Conservation (phyloP, 2,888 invertebrate species). For the Chironomus tentans region DNA sequence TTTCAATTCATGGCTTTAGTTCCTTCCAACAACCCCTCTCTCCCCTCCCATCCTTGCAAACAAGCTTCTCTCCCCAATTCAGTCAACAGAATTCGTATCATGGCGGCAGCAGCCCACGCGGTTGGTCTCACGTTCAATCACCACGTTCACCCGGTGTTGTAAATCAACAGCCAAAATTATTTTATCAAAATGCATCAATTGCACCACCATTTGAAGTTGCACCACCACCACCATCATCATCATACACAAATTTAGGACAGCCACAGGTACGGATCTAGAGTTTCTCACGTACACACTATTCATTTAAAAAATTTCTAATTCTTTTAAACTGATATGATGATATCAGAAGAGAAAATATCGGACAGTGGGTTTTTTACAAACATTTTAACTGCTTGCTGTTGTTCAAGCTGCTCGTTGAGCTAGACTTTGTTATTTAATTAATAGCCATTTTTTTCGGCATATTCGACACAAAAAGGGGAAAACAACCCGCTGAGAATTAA, state of each 20-base stretch:
- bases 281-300: not conserved
- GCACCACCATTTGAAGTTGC: slow-evolving; percentile 9
- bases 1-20: slow-evolving; percentile 17
- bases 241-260: not conserved
- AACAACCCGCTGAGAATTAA: too few species aligned
- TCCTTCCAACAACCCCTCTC: slow-evolving; percentile 27
- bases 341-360: too few species aligned
- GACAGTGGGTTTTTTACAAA: too few species aligned
- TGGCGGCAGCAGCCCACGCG: slow-evolving; percentile 33
- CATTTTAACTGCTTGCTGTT: too few species aligned
- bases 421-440: too few species aligned
- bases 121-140: slow-evolving; percentile 43
- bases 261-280: slow-evolving; percentile 22
- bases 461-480: too few species aligned
- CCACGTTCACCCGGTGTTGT: slow-evolving; percentile 1
- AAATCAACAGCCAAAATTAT: slow-evolving; percentile 13
- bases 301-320: too few species aligned
- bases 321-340: too few species aligned
- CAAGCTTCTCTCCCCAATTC: slow-evolving; percentile 17
- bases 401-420: too few species aligned
- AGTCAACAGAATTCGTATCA: not conserved
- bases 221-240: not conserved
- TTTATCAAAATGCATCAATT: not conserved
- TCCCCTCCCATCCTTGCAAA: slow-evolving; percentile 27
- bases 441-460: too few species aligned